Evolutionary conservation across 1,140 invertebrate species (phyloP).

Genomic region (Muscidifurax raptorellus): DNA sequence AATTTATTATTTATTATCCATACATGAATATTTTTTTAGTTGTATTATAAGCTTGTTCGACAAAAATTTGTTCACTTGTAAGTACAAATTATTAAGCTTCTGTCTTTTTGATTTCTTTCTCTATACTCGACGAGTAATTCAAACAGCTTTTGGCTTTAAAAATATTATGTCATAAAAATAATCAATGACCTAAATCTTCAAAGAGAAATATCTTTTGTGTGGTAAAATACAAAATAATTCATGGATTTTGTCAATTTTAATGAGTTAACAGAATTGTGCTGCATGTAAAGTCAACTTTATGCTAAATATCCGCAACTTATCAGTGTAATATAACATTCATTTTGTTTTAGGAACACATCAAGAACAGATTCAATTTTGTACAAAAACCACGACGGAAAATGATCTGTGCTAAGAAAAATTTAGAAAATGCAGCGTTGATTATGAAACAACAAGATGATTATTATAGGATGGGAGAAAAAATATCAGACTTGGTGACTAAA

Average conservation of each 20-base stretch:
- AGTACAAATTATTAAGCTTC: neutral
- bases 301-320: neutral
- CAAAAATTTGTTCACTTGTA: neutral
- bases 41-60: neutral
- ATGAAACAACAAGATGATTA: neutral
- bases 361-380: slow-evolving; percentile 37
- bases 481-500: slow-evolving; percentile 31
- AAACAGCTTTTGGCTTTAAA: neutral
- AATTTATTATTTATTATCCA: neutral
- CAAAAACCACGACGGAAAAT: neutral
- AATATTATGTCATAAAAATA: neutral
- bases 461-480: neutral
- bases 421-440: slow-evolving; percentile 21
- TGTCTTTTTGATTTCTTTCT: slow-evolving; percentile 1
- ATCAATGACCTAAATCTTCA: neutral
- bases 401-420: slow-evolving; percentile 1
- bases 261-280: neutral
- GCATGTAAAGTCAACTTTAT: neutral
- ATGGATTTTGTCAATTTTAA: neutral
- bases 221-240: neutral
- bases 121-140: neutral
- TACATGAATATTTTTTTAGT: neutral
- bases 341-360: slow-evolving; percentile 18
- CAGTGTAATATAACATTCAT: neutral
- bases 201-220: neutral